A percentile compares a stretch with the other conserved stretches of the same genome.
These are phyloP conservation scores for Heterohyrax brucei DNA, from an alignment of 2,797 vertebrate species.

Conservation along the genomic window DNA sequence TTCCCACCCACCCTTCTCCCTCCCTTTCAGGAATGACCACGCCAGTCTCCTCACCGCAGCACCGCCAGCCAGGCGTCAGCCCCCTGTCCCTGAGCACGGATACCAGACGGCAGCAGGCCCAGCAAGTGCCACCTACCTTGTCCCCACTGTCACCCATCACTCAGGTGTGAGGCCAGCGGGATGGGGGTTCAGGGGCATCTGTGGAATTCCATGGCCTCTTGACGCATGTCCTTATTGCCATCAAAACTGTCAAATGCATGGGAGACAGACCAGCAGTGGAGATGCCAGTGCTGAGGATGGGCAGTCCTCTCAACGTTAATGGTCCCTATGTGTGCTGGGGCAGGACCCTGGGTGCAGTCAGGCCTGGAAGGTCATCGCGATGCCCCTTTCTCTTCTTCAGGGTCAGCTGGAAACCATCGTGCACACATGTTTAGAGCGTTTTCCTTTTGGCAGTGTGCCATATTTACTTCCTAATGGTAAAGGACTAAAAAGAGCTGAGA, in stretches of 20 bases:
- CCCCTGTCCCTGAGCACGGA: slow-evolving; percentile 95
- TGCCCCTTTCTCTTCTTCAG: neutral
- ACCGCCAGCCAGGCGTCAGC: slow-evolving; percentile 92
- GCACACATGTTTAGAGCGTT: neutral
- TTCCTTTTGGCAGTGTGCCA: neutral
- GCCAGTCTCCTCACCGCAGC: slow-evolving; percentile 93
- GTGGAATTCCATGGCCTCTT: neutral
- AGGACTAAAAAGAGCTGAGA: too few species aligned
- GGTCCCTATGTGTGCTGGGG: neutral
- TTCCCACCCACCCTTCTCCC: neutral
- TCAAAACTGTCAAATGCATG: neutral
- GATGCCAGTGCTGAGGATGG: too few species aligned
- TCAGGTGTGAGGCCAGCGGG: slow-evolving; percentile 91
- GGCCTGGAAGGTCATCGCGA: neutral
- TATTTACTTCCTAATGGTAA: neutral
- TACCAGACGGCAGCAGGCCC: slow-evolving; percentile 92
- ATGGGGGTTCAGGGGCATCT: neutral
- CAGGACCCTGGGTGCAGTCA: neutral
- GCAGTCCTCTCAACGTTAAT: neutral
- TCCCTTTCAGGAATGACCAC: slow-evolving; percentile 92
- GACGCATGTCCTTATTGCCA: neutral
- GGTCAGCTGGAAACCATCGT: neutral
- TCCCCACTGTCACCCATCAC: slow-evolving; percentile 94
- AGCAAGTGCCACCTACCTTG: slow-evolving; percentile 95
- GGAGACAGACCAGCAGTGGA: neutral